Conservation (phyloP, 2,113 vertebrate genomes). For the Cyanoderma ruficeps region DNA sequence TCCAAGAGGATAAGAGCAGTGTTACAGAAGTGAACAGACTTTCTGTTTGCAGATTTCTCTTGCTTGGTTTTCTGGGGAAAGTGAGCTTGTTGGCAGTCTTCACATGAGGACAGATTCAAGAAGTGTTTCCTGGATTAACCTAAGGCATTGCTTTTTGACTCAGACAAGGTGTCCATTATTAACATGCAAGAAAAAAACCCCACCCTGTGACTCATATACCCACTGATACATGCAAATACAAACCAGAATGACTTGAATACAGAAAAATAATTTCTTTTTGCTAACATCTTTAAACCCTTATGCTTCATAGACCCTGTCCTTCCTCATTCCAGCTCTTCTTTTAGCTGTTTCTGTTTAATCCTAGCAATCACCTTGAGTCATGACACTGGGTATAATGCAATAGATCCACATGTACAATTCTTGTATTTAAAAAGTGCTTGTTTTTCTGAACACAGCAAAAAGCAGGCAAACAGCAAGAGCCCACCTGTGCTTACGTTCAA, state of each 20-base stretch:
- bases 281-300: not conserved
- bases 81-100: not conserved
- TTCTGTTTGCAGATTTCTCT: not conserved
- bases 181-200: not conserved
- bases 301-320: not conserved
- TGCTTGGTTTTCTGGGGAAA: not conserved
- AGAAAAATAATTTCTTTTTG: not conserved
- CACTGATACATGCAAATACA: not conserved
- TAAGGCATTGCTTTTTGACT: not conserved
- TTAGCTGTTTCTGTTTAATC: not conserved
- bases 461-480: not conserved
- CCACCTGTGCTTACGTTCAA: not conserved
- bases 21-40: not conserved
- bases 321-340: not conserved
- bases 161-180: not conserved
- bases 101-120: not conserved
- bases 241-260: not conserved
- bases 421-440: not conserved
- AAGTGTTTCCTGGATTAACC: not conserved
- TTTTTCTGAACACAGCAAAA: not conserved
- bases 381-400: not conserved
- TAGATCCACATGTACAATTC: not conserved
- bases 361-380: not conserved
- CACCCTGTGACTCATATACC: not conserved
- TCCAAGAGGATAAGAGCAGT: not conserved